These are phyloP conservation scores for Eulemur rubriventer DNA, from an alignment of 2,797 vertebrate species.

Conservation along the genomic window DNA sequence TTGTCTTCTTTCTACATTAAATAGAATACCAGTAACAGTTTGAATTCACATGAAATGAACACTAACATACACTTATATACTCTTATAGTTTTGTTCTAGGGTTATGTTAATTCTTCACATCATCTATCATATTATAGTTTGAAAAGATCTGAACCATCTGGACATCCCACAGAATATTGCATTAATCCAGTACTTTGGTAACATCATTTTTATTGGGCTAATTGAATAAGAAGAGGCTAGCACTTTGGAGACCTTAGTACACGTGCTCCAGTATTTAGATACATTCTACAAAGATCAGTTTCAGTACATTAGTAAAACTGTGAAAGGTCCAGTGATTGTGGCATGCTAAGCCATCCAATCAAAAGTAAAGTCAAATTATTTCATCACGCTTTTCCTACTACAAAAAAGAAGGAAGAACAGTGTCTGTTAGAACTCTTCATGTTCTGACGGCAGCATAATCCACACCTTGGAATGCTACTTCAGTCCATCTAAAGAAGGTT, in stretches of 20 bases:
- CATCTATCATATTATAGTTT: not conserved
- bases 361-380: not conserved
- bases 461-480: not conserved
- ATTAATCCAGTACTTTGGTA: not conserved
- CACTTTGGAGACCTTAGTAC: not conserved
- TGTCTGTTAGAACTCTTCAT: not conserved
- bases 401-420: not conserved
- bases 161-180: not conserved
- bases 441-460: not conserved
- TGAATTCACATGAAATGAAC: not conserved
- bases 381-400: not conserved
- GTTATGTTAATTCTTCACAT: not conserved
- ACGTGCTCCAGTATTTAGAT: not conserved
- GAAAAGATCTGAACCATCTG: not conserved
- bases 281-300: not conserved
- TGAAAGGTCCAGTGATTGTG: not conserved
- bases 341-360: not conserved
- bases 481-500: not conserved
- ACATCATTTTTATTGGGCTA: not conserved
- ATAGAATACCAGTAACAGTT: not conserved
- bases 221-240: not conserved
- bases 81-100: not conserved
- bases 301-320: not conserved
- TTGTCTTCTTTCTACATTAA: not conserved
- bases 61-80: not conserved